These are phyloP conservation scores for Pedetes capensis DNA, from an alignment of 2,113 vertebrate species.

Conservation along the genomic window DNA sequence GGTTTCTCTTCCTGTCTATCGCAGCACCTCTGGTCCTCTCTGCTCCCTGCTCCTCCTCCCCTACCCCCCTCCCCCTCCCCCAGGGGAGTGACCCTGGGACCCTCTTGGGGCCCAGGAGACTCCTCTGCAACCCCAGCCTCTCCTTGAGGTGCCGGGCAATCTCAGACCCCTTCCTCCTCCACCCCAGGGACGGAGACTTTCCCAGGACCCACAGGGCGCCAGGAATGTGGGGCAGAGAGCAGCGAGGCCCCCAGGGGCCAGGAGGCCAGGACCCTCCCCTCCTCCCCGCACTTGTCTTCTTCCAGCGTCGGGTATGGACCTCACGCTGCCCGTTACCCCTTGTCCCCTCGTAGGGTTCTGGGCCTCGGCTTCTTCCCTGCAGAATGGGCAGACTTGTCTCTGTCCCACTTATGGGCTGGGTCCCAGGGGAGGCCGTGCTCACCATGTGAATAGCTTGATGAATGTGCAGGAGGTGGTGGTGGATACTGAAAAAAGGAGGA, in stretches of 20 bases:
- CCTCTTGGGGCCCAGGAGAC: neutral
- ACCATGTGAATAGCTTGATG: neutral
- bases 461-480: neutral
- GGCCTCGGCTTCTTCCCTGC: conserved; percentile 56
- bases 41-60: neutral
- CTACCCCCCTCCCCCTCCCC: neutral
- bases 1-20: neutral
- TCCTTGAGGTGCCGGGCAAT: neutral
- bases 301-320: neutral
- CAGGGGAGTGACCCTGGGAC: neutral
- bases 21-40: neutral
- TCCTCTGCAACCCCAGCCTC: neutral
- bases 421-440: neutral
- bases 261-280: neutral
- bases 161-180: conserved; percentile 17
- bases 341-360: neutral
- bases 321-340: neutral
- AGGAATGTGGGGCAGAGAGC: conserved; percentile 70
- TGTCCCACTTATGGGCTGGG: neutral
- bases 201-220: conserved; percentile 71
- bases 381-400: conserved; percentile 5
- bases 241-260: neutral
- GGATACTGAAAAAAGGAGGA: neutral
- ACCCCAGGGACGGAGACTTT: neutral
- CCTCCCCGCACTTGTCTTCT: neutral